Base-by-base conservation (phyloP, 1,140 invertebrate species). In the Ridgeia piscesae region DNA sequence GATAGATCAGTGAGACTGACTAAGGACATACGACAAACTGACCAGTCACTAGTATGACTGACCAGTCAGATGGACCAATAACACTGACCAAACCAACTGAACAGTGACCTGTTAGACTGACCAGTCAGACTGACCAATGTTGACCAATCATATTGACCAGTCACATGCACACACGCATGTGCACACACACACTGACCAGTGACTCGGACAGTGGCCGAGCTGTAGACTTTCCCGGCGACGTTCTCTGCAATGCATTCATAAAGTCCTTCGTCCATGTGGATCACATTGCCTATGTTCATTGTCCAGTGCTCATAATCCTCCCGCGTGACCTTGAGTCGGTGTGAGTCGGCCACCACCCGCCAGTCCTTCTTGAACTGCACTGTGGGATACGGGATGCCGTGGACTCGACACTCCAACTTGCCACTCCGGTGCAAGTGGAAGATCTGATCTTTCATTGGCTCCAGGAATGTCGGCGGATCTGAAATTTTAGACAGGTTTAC, bases 231-330 rank as follows among this genome's bases (percentile, higher is more conserved):
- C 17, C 99, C 99, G 33, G 99, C 99, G 1, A 99, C 97, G 96
- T 99, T 99, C 92, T 95, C 97, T 0, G 98, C 99, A 92, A 98
- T 98, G 92, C 99, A 97, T 9, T 98, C 99, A 95, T 99, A 99
- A 6, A 99, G 96, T 0, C 99, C 99, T 94, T 98, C 97, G 96
- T 99, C 99, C 94, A 98, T 98, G 88, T 97, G 96, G 91, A 99
- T 98, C 0, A 97, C 97, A 95, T 99, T 98, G 94, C 97, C 97
- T 42, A 99, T 98, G 17, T 97, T 97, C 33, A 99, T 96, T 9
- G 98, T 97, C 93, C 98, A 98, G 0, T 97, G 97, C 94, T 99
- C 98, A 0, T 98, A 98, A 94, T 98, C 97, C 33, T 93, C 93
- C 21, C 92, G 58, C 94, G 92, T 91, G 88, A 93, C 93, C 48